Conservation (phyloP, 2,888 invertebrate species). For the Ctenicera cuprea region DNA sequence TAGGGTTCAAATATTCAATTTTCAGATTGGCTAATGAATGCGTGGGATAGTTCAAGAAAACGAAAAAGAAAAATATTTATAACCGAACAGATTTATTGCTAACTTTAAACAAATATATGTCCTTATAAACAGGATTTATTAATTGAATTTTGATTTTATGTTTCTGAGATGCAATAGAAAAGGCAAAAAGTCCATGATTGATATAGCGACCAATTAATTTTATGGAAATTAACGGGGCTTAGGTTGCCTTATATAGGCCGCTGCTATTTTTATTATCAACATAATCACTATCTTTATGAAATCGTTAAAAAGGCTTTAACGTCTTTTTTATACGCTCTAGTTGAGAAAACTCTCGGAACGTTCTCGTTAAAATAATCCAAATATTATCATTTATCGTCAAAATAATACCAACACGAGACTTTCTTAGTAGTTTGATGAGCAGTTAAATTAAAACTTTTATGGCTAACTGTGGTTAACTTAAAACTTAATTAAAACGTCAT, state of each 20-base stretch:
- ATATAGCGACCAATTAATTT: slow-evolving; percentile 33
- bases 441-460: slow-evolving; percentile 7
- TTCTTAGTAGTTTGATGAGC: neutral
- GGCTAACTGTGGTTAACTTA: neutral
- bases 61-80: slow-evolving; percentile 9
- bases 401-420: neutral
- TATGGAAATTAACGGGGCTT: slow-evolving; percentile 29
- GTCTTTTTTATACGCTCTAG: slow-evolving; percentile 16
- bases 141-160: slow-evolving; percentile 45
- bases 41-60: slow-evolving; percentile 10
- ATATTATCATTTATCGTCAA: neutral
- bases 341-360: neutral
- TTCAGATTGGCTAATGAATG: no score
- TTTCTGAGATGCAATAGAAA: slow-evolving; percentile 28
- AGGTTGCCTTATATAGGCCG: slow-evolving; percentile 18
- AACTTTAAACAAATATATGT: slow-evolving; percentile 30
- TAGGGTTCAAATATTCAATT: no score
- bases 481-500: slow-evolving; percentile 2
- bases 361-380: neutral
- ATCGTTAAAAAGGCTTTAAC: slow-evolving; percentile 21
- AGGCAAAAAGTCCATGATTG: slow-evolving; percentile 28
- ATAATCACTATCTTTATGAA: slow-evolving; percentile 30
- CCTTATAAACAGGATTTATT: slow-evolving; percentile 45
- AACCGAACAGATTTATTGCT: slow-evolving; percentile 12
- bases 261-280: slow-evolving; percentile 28